Evolutionary conservation across 2,888 invertebrate genomes (phyloP).

Genomic region (Tuta absoluta): DNA sequence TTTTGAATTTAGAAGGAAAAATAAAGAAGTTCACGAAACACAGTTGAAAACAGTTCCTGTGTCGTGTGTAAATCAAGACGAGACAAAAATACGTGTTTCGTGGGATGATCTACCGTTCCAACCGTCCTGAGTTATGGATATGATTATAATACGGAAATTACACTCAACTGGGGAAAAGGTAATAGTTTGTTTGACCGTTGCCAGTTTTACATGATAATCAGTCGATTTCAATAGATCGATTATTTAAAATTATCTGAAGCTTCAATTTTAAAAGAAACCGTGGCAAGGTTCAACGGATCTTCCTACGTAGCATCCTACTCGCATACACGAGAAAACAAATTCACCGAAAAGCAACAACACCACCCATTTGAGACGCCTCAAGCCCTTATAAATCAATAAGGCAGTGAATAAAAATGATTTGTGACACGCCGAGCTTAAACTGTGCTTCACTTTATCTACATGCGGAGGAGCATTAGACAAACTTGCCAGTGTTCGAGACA

Average conservation of each 20-base stretch:
- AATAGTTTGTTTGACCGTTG: neutral
- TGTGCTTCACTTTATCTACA: neutral
- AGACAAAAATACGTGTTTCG: conserved; percentile 41
- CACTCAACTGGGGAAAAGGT: neutral
- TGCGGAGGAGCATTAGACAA: conserved; percentile 18
- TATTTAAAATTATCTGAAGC: no score
- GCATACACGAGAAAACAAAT: no score
- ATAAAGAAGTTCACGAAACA: neutral
- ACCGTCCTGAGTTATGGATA: neutral
- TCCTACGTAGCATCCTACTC: no score
- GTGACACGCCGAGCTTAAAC: conserved; percentile 5
- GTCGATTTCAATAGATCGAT: no score
- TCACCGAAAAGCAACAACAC: neutral
- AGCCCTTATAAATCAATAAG: neutral
- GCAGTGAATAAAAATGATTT: conserved; percentile 18
- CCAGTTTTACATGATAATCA: no score
- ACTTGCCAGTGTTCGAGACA: conserved; percentile 20
- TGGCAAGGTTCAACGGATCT: no score
- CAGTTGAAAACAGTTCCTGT: conserved; percentile 6
- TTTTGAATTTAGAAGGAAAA: no score
- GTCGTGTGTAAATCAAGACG: conserved; percentile 41
- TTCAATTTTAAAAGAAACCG: no score
- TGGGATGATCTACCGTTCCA: conserved; percentile 48
- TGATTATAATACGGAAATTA: conserved; percentile 14
- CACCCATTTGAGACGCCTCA: neutral